These are phyloP conservation scores for Brachionus sp. DNA, from an alignment of 1,140 invertebrate species.

Conservation along the genomic window DNA sequence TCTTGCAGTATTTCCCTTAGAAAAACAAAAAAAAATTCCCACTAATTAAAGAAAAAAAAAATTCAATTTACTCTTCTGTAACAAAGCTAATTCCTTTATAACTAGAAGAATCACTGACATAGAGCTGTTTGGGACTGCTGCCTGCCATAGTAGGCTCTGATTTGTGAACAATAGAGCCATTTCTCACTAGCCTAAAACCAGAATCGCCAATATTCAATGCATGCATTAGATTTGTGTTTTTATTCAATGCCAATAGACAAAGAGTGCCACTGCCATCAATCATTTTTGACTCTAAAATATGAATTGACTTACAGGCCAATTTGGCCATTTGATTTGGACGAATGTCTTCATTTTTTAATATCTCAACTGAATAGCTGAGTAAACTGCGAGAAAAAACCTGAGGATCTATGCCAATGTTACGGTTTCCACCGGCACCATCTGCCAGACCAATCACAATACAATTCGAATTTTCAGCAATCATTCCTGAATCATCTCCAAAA, in stretches of 20 bases:
- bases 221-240: neutral
- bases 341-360: slow-evolving; percentile 17
- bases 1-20: slow-evolving; percentile 29
- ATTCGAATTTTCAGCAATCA: slow-evolving; percentile 33
- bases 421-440: slow-evolving; percentile 45
- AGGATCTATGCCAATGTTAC: slow-evolving; percentile 43
- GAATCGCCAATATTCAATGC: slow-evolving; percentile 46
- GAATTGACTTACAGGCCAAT: slow-evolving; percentile 18
- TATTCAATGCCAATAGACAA: slow-evolving; percentile 41
- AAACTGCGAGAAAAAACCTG: slow-evolving; percentile 33
- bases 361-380: slow-evolving; percentile 13
- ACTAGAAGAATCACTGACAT: slow-evolving; percentile 31
- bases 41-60: no score
- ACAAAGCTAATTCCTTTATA: slow-evolving; percentile 43
- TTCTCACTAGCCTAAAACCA: slow-evolving; percentile 27
- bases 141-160: slow-evolving; percentile 42
- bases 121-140: slow-evolving; percentile 42
- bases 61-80: slow-evolving; percentile 1
- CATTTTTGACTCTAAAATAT: slow-evolving; percentile 3
- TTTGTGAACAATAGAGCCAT: slow-evolving; percentile 14
- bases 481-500: slow-evolving; percentile 46
- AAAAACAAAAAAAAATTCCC: neutral
- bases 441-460: slow-evolving; percentile 40
- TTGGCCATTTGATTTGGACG: slow-evolving; percentile 28
- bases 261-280: slow-evolving; percentile 45